Evolutionary conservation across 2,113 vertebrate genomes (phyloP).

Genomic region (Suncus etruscus): DNA sequence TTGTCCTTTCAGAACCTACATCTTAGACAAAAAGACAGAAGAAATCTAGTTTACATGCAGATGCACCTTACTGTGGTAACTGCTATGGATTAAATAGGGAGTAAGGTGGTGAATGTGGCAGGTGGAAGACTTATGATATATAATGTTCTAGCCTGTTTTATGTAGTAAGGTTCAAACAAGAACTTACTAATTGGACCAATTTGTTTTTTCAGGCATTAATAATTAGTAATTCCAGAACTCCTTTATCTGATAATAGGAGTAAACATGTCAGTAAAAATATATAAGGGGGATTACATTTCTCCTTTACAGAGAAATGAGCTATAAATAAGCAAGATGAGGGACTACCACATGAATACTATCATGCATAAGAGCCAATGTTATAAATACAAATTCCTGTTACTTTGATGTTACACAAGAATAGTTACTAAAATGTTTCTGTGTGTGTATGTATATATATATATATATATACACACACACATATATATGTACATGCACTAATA

Average conservation of each 20-base stretch:
- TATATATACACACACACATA: not conserved
- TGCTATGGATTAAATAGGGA: not conserved
- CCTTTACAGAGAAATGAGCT: not conserved
- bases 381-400: not conserved
- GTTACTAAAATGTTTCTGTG: too few species aligned
- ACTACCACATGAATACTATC: too few species aligned
- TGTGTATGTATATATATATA: not conserved
- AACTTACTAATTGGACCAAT: too few species aligned
- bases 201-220: not conserved
- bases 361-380: not conserved
- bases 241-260: not conserved
- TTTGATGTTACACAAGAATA: not conserved
- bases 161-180: not conserved
- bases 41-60: not conserved
- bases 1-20: accelerated
- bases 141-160: not conserved
- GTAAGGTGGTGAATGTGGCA: not conserved
- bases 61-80: not conserved
- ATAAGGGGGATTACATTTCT: not conserved
- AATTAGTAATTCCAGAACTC: not conserved
- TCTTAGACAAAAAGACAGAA: not conserved
- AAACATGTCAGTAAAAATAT: not conserved
- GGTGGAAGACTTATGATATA: not conserved
- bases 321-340: not conserved
- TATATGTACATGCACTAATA: not conserved